Evolutionary conservation across 2,797 vertebrate species (phyloP).

Genomic region (Loris lydekkerianus): DNA sequence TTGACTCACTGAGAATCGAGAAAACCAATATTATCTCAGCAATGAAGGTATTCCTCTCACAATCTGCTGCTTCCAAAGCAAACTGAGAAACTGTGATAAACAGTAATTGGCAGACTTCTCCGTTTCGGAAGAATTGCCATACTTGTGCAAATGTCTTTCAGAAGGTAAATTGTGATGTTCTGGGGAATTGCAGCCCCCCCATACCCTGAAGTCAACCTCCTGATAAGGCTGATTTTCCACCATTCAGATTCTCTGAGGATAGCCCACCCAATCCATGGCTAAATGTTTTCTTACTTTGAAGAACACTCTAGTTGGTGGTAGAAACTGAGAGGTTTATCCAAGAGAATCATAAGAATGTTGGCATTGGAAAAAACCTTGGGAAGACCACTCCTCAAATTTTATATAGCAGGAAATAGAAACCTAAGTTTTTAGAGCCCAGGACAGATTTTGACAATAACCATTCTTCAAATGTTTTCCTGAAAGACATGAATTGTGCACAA

Average conservation of each 20-base stretch:
- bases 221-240: neutral
- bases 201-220: neutral
- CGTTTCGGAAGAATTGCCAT: constrained; percentile 13
- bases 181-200: neutral
- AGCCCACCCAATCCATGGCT: neutral
- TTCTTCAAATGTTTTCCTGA: neutral
- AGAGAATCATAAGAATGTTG: neutral
- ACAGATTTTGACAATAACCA: neutral
- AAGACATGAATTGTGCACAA: neutral
- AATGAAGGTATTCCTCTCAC: constrained; percentile 66
- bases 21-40: constrained; percentile 36
- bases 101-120: constrained; percentile 61
- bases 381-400: neutral
- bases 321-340: neutral
- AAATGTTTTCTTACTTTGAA: neutral
- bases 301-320: neutral
- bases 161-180: neutral
- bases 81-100: constrained; percentile 70
- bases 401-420: neutral
- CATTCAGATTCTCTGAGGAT: neutral
- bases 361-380: neutral
- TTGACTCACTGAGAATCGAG: constrained; percentile 19
- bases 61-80: constrained; percentile 58
- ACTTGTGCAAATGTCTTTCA: constrained; percentile 34
- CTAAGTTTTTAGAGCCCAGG: neutral